Conservation (phyloP, 2,888 invertebrate species). For the Callyntrura guangdongensis region DNA sequence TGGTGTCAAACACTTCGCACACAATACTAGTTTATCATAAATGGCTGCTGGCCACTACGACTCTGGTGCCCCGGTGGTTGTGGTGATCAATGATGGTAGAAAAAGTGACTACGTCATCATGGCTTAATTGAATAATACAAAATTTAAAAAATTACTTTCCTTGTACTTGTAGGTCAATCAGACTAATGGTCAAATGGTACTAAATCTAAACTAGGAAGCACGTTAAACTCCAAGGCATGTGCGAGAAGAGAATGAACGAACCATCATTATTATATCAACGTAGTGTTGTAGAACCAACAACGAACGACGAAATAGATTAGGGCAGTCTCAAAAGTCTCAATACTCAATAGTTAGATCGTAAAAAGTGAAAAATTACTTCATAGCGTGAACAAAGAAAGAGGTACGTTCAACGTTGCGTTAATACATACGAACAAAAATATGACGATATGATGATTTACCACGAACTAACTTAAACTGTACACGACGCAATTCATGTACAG, state of each 20-base stretch:
- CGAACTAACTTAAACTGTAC: not conserved
- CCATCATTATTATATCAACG: not conserved
- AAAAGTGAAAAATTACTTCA: not conserved
- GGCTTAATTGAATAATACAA: slow-evolving; percentile 44
- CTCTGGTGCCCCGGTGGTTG: no score
- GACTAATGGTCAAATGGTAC: not conserved
- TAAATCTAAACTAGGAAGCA: slow-evolving; percentile 8
- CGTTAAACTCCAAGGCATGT: not conserved
- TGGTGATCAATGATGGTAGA: not conserved
- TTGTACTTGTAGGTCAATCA: slow-evolving; percentile 9
- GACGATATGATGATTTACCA: no score
- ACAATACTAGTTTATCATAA: no score
- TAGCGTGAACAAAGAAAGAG: no score
- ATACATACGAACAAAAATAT: no score
- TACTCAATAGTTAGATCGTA: not conserved
- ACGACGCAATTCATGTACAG: not conserved
- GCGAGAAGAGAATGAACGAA: not conserved
- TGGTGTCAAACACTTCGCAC: no score
- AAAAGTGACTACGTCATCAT: slow-evolving; percentile 29
- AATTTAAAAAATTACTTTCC: slow-evolving; percentile 41
- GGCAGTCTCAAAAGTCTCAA: no score
- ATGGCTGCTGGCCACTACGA: no score
- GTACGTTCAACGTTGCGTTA: no score
- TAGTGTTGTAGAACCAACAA: not conserved
- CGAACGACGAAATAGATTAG: not conserved